Percentiles rank a stretch among this genome's conserved stretches.
phyloP scores from a whole-genome alignment of 1,140 invertebrate genomes.

The Latrodectus geometricus region DNA sequence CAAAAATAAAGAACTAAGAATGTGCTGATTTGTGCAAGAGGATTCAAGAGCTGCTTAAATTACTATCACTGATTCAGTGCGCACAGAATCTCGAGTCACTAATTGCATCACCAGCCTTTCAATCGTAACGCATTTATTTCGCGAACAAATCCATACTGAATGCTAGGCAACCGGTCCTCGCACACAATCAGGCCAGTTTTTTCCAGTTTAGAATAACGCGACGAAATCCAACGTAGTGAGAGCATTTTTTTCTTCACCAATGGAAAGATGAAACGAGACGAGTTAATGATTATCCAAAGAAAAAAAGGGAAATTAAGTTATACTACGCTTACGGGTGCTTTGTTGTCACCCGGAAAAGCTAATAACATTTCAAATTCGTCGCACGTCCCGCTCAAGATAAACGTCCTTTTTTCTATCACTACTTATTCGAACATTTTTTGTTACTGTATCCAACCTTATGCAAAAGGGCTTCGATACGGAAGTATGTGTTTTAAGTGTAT shows the following conservation, averaged over 20 bases:
- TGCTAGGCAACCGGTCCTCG: not conserved
- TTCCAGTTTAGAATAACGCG: constrained; percentile 36
- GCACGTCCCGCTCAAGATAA: constrained; percentile 52
- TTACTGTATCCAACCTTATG: not conserved
- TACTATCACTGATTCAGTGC: no score
- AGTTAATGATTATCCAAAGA: constrained; percentile 51
- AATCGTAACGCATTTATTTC: constrained; percentile 11
- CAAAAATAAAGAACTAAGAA: no score
- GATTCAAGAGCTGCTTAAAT: no score
- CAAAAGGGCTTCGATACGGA: not conserved
- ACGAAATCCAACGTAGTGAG: constrained; percentile 35
- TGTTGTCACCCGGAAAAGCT: constrained; percentile 50
- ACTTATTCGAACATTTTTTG: not conserved
- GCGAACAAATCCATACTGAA: constrained; percentile 17
- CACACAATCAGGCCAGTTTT: constrained; percentile 50
- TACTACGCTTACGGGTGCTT: constrained; percentile 52
- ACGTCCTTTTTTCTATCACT: constrained; percentile 48
- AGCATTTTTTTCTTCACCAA: constrained; percentile 25
- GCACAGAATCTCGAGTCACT: not conserved
- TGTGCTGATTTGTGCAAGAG: no score
- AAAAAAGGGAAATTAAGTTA: constrained; percentile 60
- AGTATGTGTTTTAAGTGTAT: not conserved
- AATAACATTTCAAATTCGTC: constrained; percentile 61
- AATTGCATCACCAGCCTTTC: not conserved
- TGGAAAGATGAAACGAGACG: constrained; percentile 36